Base-by-base conservation (phyloP, 2,888 invertebrate genomes). In the Rhorus exstirpatorius region DNA sequence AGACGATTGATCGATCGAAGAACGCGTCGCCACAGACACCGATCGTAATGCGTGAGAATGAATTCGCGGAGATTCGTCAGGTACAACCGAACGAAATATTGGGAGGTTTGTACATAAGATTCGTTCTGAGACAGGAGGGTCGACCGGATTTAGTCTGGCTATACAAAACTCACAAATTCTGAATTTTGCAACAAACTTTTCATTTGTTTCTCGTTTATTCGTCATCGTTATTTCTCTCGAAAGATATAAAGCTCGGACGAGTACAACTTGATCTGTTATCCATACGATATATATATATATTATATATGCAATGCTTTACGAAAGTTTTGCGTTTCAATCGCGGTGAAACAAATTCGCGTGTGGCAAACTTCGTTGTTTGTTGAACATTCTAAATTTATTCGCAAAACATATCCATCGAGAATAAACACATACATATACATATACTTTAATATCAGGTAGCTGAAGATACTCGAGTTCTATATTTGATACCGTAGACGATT, bases 131-230 rank as follows among this genome's bases (percentile, higher is more conserved):
- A 77, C 92, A 91, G 76, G 91, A 91, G 60, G 92, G 91, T 78
- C 88, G 88, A 19, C 86, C 90, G 46, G 90, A 92, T 77, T 83
- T 91, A 79, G 92, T 92, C 80, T 91, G 91, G 91, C 86, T 93
- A 58, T 91, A 91, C 85, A 93, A 93, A 88, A 92, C 92, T 85
- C 92, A 93, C 89, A 92, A 89, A 84, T 93, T 93, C 85, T 93
- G 87, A 90, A 86, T 84, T 84, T 79, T 49, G 17, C 24, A 58
- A 41, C 14, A 58, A 19, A 49, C 0, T 58, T 63, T 61, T 63
- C 19, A 6, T 53, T 38, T 38, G n/a, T 53, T 38, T 38, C 17
- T 3, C 26, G 12, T 44, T 53, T 1, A 1, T 38, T 14, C 35
- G 21, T n/a, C 21, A n/a, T 44, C 51, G 14, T 46, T 38, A 4